Base-by-base conservation (phyloP, 1,140 invertebrate species). In the Pseudoatta argentina region DNA sequence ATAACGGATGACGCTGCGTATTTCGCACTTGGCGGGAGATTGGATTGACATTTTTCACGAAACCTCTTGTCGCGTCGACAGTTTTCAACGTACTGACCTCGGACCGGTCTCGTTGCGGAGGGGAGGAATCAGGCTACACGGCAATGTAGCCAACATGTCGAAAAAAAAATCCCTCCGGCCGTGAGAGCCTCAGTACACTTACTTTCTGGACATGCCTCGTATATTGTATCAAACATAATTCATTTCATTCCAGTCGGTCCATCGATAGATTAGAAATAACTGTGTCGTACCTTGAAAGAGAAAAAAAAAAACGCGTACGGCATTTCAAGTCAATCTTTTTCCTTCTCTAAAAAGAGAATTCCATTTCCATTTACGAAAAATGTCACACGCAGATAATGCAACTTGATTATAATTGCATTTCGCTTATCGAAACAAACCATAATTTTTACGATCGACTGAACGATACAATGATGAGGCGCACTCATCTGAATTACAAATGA, bases 401-500 rank as follows among this genome's bases (percentile, higher is more conserved):
- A 61, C 14, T 14, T 12, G 4, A 81, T 44, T 71, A 44, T 39
- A 71, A 69, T 81, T 57, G n/a, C 51, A 53, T 81, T 57, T 6
- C 18, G 53, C 30, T 48, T 59, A 77, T 81, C n/a, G n/a, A 71
- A 71, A 69, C 14, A 69, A 59, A 27, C 18, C 8, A n/a, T 24
- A 44, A 24, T 67, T 81, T 81, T 81, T 81, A 51, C 39, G 14
- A 63, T 21, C 24, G 44, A 75, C 72, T 51, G 44, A 61, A 34
- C 18, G 55, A 39, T 27, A n/a, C 39, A 24, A 30, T 72, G 27
- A 83, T 83, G 55, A 83, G 24, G 14, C 44, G 64, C 57, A 21
- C 71, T 73, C 27, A 73, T 83, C 55, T 63, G 57, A 83, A 83
- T 73, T 83, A 34, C 69, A 10, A 81, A 83, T 73, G 55, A 57